Conservation (phyloP, 2,797 vertebrate species). For the Rhinella marina region DNA sequence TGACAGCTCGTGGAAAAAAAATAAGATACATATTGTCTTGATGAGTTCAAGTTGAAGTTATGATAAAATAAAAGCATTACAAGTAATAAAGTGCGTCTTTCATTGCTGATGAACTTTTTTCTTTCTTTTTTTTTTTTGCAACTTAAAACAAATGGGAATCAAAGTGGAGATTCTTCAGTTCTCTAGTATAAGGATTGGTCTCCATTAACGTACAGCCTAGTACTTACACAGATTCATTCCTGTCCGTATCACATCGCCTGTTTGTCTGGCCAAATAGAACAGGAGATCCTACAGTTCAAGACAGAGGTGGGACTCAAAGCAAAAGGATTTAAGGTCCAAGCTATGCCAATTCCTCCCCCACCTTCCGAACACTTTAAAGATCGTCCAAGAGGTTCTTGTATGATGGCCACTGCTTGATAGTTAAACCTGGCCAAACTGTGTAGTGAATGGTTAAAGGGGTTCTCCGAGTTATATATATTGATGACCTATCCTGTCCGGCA, state of each 20-base stretch:
- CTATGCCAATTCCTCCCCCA: neutral
- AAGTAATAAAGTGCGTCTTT: slow-evolving; percentile 58
- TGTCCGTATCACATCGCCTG: neutral
- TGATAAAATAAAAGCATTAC: slow-evolving; percentile 45
- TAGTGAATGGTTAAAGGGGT: too few species aligned
- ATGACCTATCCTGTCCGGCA: too few species aligned
- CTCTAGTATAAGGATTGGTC: neutral
- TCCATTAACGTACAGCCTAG: neutral
- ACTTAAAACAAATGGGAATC: neutral
- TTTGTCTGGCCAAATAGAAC: too few species aligned
- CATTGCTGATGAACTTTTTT: slow-evolving; percentile 21
- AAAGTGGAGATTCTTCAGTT: neutral
- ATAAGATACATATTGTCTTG: slow-evolving; percentile 16
- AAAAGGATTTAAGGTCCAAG: neutral
- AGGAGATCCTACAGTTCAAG: neutral
- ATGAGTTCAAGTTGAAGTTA: slow-evolving; percentile 38
- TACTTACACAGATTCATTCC: neutral
- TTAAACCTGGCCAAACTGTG: too few species aligned
- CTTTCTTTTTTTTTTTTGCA: slow-evolving; percentile 7
- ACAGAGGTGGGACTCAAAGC: neutral
- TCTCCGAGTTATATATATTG: too few species aligned
- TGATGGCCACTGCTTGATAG: too few species aligned
- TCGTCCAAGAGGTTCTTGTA: neutral
- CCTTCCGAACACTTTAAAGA: neutral
- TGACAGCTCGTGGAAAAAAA: slow-evolving; percentile 2